These are phyloP conservation scores for Fukomys damarensis DNA, from an alignment of 2,113 vertebrate species.

Conservation along the genomic window DNA sequence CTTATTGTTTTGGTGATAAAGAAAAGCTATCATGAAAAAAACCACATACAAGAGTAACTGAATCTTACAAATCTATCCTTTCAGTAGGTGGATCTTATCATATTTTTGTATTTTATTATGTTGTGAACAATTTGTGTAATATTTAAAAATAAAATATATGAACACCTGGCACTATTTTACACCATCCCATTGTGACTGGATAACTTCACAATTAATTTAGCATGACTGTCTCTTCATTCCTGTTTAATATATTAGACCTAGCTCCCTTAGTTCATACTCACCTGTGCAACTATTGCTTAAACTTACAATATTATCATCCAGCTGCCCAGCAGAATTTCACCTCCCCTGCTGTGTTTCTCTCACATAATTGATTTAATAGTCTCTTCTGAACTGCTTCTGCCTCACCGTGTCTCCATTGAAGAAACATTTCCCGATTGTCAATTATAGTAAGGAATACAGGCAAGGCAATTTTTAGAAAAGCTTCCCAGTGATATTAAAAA, in stretches of 20 bases:
- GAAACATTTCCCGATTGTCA: slow-evolving; percentile 57
- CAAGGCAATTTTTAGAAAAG: neutral
- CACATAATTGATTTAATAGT: slow-evolving; percentile 55
- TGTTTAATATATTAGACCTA: neutral
- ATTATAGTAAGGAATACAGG: neutral
- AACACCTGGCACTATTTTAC: neutral
- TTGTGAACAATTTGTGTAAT: neutral
- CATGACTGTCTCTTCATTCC: neutral
- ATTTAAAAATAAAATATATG: neutral
- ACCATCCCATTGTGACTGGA: neutral
- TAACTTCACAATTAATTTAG: neutral
- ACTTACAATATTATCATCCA: neutral
- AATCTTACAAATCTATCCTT: neutral
- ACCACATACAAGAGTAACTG: neutral
- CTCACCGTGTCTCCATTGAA: slow-evolving; percentile 53
- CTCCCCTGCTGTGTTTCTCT: neutral
- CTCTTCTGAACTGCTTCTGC: neutral
- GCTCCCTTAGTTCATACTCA: neutral
- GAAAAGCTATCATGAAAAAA: neutral
- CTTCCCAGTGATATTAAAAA: neutral
- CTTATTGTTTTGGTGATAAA: neutral
- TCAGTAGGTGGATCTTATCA: neutral
- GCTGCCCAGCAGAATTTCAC: neutral
- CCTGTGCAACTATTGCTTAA: neutral
- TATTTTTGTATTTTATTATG: neutral